Evolutionary conservation across 2,888 invertebrate genomes (phyloP).

Genomic region (Chymomyza caudatula): DNA sequence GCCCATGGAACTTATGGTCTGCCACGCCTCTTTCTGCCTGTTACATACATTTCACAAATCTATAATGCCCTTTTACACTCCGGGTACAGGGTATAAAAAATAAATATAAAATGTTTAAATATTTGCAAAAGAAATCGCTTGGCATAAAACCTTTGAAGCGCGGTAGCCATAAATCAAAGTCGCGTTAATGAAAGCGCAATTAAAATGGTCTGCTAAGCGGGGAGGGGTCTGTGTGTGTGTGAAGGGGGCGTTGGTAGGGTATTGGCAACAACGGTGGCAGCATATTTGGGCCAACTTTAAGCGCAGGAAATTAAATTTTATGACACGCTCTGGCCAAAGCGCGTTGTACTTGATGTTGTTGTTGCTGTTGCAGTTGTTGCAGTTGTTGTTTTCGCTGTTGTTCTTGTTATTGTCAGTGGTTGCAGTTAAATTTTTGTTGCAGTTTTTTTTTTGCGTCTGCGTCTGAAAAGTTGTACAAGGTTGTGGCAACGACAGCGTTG

Average conservation of each 20-base stretch:
- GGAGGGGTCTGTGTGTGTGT: background rate
- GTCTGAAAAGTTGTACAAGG: constrained; percentile 72
- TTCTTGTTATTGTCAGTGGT: constrained; percentile 18
- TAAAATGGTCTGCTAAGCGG: constrained; percentile 51
- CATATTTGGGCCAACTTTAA: constrained; percentile 69
- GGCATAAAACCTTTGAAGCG: constrained; percentile 61
- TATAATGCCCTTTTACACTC: too few species aligned
- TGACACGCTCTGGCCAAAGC: constrained; percentile 60
- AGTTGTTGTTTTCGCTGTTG: constrained; percentile 25
- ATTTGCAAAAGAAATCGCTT: constrained; percentile 73
- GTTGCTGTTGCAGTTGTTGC: constrained; percentile 45
- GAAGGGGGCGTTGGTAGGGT: background rate
- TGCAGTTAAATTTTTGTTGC: constrained; percentile 64
- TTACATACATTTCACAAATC: too few species aligned
- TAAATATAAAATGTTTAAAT: constrained; percentile 72
- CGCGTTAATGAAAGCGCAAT: constrained; percentile 74
- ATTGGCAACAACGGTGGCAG: constrained; percentile 8
- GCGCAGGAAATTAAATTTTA: constrained; percentile 71
- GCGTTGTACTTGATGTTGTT: constrained; percentile 43
- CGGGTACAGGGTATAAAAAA: too few species aligned
- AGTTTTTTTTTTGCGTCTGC: constrained; percentile 20
- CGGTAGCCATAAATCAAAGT: constrained; percentile 74
- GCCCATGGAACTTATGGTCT: too few species aligned
- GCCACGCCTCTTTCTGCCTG: too few species aligned
- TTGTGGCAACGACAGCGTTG: constrained; percentile 51